These are phyloP conservation scores for Spodoptera litura DNA, from an alignment of 1,140 invertebrate genomes.

Conservation along the genomic window DNA sequence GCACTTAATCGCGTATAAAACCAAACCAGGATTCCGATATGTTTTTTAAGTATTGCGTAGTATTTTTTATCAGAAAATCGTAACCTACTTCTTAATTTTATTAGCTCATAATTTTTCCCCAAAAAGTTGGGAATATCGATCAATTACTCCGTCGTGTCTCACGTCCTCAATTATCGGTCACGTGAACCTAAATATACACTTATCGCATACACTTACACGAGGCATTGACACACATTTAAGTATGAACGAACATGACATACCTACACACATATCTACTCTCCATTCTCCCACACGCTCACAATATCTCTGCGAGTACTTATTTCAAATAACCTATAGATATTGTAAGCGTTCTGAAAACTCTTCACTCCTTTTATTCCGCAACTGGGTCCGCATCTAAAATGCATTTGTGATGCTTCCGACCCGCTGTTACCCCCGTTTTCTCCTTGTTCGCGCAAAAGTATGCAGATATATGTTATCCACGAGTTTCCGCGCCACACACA, in stretches of 20 bases:
- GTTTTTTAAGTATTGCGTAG: too few relatives aligned
- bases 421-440: conserved; percentile 47
- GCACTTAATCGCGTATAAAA: too few relatives aligned
- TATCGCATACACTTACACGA: conserved; percentile 13
- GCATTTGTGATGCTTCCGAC: conserved; percentile 56
- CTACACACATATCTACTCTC: background rate
- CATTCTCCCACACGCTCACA: background rate
- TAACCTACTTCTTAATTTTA: too few relatives aligned
- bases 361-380: conserved; percentile 50
- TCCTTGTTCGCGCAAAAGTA: conserved; percentile 41
- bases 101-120: too few relatives aligned
- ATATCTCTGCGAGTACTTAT: conserved; percentile 26
- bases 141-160: too few relatives aligned
- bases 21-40: too few relatives aligned
- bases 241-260: conserved; percentile 2
- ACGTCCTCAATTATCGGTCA: conserved; percentile 2
- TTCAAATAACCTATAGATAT: conserved; percentile 35
- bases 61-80: too few relatives aligned
- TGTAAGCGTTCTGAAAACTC: conserved; percentile 25
- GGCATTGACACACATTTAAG: conserved; percentile 2
- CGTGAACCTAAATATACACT: background rate
- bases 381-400: conserved; percentile 59
- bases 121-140: too few relatives aligned
- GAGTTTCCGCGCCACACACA: conserved; percentile 12
- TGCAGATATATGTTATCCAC: conserved; percentile 41